These are phyloP conservation scores for Scaptomyza graminum DNA, from an alignment of 1,140 invertebrate species.

Conservation along the genomic window DNA sequence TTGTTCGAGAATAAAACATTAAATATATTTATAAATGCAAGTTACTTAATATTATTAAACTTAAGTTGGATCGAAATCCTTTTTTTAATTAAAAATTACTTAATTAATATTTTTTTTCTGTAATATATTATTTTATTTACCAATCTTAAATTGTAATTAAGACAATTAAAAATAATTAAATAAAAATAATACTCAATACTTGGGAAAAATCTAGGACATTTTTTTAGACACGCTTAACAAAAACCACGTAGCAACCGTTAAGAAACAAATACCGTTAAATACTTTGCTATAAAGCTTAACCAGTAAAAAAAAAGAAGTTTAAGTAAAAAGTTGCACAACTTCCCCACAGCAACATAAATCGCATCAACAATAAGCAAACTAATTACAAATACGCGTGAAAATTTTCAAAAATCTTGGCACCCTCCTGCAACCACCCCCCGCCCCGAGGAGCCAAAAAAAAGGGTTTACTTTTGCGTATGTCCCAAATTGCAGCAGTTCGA, in stretches of 20 bases:
- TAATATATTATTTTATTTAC: no score
- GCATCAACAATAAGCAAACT: slow-evolving; percentile 70
- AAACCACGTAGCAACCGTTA: neutral
- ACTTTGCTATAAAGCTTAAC: neutral
- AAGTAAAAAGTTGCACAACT: slow-evolving; percentile 16
- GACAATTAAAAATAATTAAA: no score
- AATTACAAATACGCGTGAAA: slow-evolving; percentile 81
- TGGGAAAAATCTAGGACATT: neutral
- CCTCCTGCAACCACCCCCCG: neutral
- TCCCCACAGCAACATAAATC: neutral
- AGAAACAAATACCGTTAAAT: neutral
- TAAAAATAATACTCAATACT: no score
- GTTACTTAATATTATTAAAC: no score
- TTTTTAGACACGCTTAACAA: no score
- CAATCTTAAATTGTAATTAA: no score
- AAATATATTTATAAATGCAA: no score
- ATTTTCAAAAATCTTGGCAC: slow-evolving; percentile 59
- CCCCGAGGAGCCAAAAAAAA: slow-evolving; percentile 39
- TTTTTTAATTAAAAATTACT: no score
- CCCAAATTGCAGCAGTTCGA: neutral
- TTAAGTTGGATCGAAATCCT: no score
- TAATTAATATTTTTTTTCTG: no score
- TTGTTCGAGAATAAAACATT: neutral
- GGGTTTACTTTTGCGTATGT: slow-evolving; percentile 47
- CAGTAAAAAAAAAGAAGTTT: neutral